Evolutionary conservation across 1,140 invertebrate species (phyloP), one percentile per base, ranked within the genome.

Genomic region (Drosophila pachea): DNA sequence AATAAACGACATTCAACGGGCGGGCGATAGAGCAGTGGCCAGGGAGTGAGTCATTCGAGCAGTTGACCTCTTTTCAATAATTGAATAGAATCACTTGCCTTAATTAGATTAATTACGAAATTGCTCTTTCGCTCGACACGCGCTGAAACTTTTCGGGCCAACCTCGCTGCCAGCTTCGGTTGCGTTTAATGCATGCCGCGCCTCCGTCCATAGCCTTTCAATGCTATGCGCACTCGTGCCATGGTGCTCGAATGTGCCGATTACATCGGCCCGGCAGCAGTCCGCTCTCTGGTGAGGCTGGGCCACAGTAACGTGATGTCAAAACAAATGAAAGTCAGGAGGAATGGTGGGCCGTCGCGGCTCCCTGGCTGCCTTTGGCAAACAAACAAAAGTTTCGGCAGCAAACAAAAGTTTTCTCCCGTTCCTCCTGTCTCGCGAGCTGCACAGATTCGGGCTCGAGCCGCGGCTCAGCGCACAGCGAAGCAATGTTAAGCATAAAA

Each of bases 241-340:
- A 40, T 54, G 59, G 53, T 68, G 64, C 48, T 74, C 58, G 54
- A 74, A 74, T 74, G 54, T 71, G 67, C 42, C 78, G 78, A 81
- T 82, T 82, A 77, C 31, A 42, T 8, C 7, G 33, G 14, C 9
- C 36, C n/a, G n/a, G n/a, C n/a, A n/a, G n/a, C n/a, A n/a, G n/a
- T n/a, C n/a, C 36, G 45, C 66, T 48, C 48, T 4, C 31, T 50
- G 42, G 4, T n/a, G 9, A 22, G 56, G 47, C 58, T 63, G 22
- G 61, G 49, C 60, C 68, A 71, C 75, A 65, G 69, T 76, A 78
- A 83, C 79, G 81, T 84, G 81, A 86, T 86, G 81, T 86, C 81
- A 86, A 86, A 86, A 86, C 81, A 86, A 86, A 86, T 86, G 81
- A 83, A 83, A 83, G 76, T 76, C 79, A 71, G 64, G 76, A 73